Evolutionary conservation across 1,140 invertebrate species (phyloP).

Genomic region (Pogonus chalceus): DNA sequence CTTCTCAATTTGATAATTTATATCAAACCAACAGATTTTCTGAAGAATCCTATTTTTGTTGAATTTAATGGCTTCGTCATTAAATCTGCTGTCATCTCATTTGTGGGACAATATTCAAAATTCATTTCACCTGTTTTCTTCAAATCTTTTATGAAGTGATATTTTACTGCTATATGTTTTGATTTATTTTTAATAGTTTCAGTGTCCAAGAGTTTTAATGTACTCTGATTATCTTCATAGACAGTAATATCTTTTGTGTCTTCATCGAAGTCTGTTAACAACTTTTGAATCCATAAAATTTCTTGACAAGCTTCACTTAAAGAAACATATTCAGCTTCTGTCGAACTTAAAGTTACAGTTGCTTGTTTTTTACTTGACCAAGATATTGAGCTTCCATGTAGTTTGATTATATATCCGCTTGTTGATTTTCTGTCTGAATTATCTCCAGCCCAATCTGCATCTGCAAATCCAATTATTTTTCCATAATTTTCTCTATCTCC

Average conservation of each 20-base stretch:
- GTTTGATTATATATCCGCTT: conserved; percentile 24
- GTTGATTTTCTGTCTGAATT: conserved; percentile 28
- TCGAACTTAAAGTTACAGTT: conserved; percentile 1
- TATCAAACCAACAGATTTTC: no score
- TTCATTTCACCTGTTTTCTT: not conserved
- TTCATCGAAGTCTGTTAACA: conserved; percentile 8
- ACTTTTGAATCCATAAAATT: not conserved
- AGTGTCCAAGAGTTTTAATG: not conserved
- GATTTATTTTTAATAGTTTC: not conserved
- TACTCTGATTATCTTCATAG: conserved; percentile 2
- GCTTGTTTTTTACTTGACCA: conserved; percentile 18
- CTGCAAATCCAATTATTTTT: conserved; percentile 23
- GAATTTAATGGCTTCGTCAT: conserved; percentile 7
- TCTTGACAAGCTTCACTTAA: conserved; percentile 1
- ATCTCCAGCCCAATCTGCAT: conserved; percentile 31
- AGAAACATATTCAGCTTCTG: conserved; percentile 13
- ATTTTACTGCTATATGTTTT: conserved; percentile 1
- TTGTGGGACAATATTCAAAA: not conserved
- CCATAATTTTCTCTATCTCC: conserved; percentile 1
- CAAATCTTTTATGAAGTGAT: not conserved
- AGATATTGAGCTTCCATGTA: conserved; percentile 21
- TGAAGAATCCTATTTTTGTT: no score
- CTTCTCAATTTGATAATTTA: no score
- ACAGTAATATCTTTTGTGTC: not conserved
- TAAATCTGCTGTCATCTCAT: not conserved